Percentiles rank a stretch among this genome's conserved stretches.
These are phyloP conservation scores for Tetraneura akinire DNA, from an alignment of 1,140 invertebrate genomes.

Conservation along the genomic window DNA sequence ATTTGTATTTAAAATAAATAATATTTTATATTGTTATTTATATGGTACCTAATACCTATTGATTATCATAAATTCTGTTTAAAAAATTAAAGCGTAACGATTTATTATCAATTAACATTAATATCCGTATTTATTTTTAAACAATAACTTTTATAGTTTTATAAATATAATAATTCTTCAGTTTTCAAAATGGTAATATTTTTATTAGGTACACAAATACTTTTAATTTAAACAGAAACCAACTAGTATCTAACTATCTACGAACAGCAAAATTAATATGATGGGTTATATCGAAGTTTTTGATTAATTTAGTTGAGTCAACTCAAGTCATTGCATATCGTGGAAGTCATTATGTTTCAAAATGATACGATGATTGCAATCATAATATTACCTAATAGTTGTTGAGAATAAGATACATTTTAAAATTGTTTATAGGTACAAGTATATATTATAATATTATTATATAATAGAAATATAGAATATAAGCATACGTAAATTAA, in stretches of 20 bases:
- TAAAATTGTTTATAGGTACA: neutral
- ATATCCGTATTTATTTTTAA: conserved; percentile 13
- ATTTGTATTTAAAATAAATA: too few relatives aligned
- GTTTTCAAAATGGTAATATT: neutral
- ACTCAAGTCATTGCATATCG: neutral
- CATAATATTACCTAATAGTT: neutral
- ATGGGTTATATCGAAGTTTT: conserved; percentile 20
- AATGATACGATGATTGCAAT: conserved; percentile 13
- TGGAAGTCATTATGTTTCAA: conserved; percentile 13
- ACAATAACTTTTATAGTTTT: too few relatives aligned
- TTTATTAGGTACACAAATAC: neutral
- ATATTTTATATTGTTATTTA: too few relatives aligned
- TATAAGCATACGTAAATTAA: too few relatives aligned
- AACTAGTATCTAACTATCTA: neutral
- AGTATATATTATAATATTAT: too few relatives aligned
- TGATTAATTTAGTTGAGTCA: conserved; percentile 23
- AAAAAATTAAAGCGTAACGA: too few relatives aligned
- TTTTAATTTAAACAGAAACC: neutral
- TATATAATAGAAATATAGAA: too few relatives aligned
- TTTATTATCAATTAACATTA: too few relatives aligned
- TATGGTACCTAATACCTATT: too few relatives aligned
- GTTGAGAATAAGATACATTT: neutral
- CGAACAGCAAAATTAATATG: conserved; percentile 12
- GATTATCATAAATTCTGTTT: too few relatives aligned
- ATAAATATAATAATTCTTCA: neutral